Conservation (phyloP, 2,888 invertebrate species). For the Seira sanloemensis region DNA sequence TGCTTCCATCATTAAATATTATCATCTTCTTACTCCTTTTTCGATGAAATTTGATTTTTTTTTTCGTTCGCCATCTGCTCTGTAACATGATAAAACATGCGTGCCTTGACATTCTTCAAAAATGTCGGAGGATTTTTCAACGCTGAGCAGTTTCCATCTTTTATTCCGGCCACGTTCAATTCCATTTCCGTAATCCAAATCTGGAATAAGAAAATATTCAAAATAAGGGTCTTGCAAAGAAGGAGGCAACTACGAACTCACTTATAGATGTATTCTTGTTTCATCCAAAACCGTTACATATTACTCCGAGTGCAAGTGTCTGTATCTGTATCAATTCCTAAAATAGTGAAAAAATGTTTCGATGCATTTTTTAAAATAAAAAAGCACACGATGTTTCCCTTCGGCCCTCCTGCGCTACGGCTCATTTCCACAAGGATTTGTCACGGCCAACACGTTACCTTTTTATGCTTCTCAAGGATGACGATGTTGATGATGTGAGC, state of each 20-base stretch:
- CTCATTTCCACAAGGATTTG: constrained; percentile 63
- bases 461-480: constrained; percentile 81
- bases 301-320: no score
- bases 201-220: constrained; percentile 27
- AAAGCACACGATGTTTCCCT: not conserved
- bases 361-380: not conserved
- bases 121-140: no score
- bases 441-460: constrained; percentile 76
- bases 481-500: not conserved
- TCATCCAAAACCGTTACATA: no score
- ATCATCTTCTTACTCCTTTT: not conserved
- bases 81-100: not conserved
- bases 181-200: constrained; percentile 63
- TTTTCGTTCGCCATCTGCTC: not conserved
- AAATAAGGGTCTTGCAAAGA: no score
- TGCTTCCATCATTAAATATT: not conserved
- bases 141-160: no score
- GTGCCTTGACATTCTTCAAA: not conserved
- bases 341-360: no score
- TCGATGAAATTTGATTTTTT: not conserved
- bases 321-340: no score
- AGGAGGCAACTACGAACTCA: no score
- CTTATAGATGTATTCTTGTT: no score
- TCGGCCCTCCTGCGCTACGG: constrained; percentile 36
- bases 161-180: constrained; percentile 63